These are phyloP conservation scores for Microcebus griseorufus DNA, from an alignment of 2,113 vertebrate genomes.

Conservation along the genomic window DNA sequence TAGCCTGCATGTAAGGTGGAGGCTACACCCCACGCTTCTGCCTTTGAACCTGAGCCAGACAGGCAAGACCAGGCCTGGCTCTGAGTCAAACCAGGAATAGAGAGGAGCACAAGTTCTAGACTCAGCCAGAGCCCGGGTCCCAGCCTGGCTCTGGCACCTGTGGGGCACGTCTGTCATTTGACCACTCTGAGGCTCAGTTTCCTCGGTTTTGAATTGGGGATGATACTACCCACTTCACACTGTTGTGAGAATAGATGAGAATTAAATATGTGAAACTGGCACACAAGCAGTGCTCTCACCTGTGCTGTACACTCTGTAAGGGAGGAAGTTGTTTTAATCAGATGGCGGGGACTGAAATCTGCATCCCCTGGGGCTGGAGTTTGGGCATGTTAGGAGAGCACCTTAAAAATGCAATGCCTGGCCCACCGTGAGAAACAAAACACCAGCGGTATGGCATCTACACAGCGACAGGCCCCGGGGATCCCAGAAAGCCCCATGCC, in stretches of 20 bases:
- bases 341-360: background rate
- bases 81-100: background rate
- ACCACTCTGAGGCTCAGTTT: background rate
- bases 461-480: background rate
- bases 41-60: slow-evolving; percentile 2
- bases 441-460: background rate
- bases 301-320: background rate
- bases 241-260: background rate
- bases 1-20: background rate
- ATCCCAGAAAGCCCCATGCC: background rate
- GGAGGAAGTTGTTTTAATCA: background rate
- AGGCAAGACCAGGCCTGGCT: background rate
- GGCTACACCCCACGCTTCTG: background rate
- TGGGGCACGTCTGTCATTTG: background rate
- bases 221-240: background rate
- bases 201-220: background rate
- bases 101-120: background rate
- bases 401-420: background rate
- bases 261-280: background rate
- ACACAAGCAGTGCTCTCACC: background rate
- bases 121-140: background rate
- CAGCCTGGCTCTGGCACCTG: background rate
- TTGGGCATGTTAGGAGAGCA: background rate
- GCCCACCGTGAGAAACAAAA: background rate
- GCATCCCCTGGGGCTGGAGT: background rate